A percentile compares a stretch with the other conserved stretches of the same genome.
These are phyloP conservation scores for Motacilla tschutschensis DNA, from an alignment of 2,113 vertebrate genomes.

Conservation along the genomic window DNA sequence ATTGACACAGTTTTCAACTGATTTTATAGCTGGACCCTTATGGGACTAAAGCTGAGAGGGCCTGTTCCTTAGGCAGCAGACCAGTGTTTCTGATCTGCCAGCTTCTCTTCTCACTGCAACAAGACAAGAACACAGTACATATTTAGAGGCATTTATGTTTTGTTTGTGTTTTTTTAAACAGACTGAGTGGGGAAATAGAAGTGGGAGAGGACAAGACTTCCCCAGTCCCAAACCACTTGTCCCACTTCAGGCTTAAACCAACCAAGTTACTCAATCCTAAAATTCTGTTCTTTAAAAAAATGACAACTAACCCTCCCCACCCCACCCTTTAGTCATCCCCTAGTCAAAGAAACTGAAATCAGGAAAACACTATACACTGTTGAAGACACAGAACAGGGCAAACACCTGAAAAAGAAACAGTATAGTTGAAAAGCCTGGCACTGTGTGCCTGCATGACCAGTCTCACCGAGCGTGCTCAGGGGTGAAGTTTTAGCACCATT, in stretches of 20 bases:
- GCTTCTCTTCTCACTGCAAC: slow-evolving; percentile 35
- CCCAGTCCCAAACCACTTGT: slow-evolving; percentile 54
- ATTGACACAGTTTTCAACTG: neutral
- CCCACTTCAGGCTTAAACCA: slow-evolving; percentile 54
- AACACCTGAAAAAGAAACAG: slow-evolving; percentile 66
- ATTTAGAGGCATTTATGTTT: slow-evolving; percentile 54
- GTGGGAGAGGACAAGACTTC: slow-evolving; percentile 59
- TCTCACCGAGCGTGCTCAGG: slow-evolving; percentile 77
- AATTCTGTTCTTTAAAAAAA: slow-evolving; percentile 72
- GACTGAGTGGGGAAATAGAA: slow-evolving; percentile 38
- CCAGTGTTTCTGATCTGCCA: slow-evolving; percentile 38
- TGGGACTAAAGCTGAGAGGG: slow-evolving; percentile 11
- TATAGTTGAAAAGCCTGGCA: slow-evolving; percentile 71
- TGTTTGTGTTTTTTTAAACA: neutral
- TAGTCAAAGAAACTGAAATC: slow-evolving; percentile 63
- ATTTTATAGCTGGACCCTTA: slow-evolving; percentile 30
- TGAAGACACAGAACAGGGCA: slow-evolving; percentile 74
- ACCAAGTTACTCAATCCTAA: slow-evolving; percentile 62
- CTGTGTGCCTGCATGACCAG: slow-evolving; percentile 76
- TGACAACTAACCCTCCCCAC: slow-evolving; percentile 67
- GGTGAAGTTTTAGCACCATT: slow-evolving; percentile 81
- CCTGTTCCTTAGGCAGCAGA: slow-evolving; percentile 27
- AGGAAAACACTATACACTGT: slow-evolving; percentile 67
- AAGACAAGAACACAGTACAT: slow-evolving; percentile 56
- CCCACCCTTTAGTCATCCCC: slow-evolving; percentile 48